These are phyloP conservation scores for Eulemur albifrons DNA, from an alignment of 2,797 vertebrate genomes.

Conservation along the genomic window DNA sequence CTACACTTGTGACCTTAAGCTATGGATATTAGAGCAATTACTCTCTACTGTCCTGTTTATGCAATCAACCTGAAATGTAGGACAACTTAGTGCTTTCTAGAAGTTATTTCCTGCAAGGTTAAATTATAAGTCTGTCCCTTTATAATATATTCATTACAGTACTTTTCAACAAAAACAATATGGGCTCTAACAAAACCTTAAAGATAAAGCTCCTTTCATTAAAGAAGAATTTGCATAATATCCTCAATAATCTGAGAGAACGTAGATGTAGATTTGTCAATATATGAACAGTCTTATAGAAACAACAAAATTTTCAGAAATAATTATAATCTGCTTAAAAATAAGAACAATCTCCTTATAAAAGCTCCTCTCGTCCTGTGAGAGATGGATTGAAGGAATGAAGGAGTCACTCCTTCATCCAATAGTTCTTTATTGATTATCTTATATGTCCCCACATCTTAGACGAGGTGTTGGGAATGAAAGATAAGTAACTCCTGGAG, in stretches of 20 bases:
- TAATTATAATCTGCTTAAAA: conserved; percentile 43
- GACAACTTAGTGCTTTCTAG: background rate
- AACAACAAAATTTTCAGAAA: conserved; percentile 3
- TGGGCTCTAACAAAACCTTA: background rate
- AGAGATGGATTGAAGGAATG: background rate
- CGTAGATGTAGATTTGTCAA: background rate
- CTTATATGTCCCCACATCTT: background rate
- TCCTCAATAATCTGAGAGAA: background rate
- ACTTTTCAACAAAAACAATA: conserved; percentile 17
- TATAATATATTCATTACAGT: conserved; percentile 27
- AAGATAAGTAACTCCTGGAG: background rate
- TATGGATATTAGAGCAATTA: conserved; percentile 4
- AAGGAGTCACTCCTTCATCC: background rate
- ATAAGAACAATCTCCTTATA: background rate
- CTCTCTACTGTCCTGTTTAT: background rate
- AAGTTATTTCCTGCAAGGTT: conserved; percentile 51
- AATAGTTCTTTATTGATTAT: background rate
- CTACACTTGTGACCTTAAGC: conserved; percentile 12
- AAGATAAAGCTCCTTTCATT: conserved; percentile 31
- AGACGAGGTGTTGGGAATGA: background rate
- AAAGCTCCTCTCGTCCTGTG: background rate
- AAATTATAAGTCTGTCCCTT: background rate
- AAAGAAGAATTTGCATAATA: conserved; percentile 48
- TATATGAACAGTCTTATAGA: conserved; percentile 26
- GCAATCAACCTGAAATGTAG: background rate